These are phyloP conservation scores for Hymenopus coronatus DNA, from an alignment of 2,888 invertebrate genomes.

Conservation along the genomic window DNA sequence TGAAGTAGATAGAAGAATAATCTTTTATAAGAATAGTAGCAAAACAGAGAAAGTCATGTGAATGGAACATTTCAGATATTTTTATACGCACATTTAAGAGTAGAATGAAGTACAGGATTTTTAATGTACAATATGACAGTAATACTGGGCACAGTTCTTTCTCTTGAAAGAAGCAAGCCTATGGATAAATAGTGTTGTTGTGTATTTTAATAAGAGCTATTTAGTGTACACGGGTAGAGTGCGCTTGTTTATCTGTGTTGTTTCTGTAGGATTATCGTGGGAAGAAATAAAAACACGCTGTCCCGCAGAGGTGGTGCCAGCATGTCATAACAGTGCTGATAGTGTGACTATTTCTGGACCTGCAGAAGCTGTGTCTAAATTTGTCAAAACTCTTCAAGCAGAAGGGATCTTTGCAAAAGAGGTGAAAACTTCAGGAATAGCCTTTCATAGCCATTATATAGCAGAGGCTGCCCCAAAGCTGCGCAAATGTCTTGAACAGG, in stretches of 20 bases:
- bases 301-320: conserved; percentile 77
- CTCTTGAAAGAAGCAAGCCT: too few species aligned
- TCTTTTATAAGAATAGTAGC: too few species aligned
- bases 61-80: too few species aligned
- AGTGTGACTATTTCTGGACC: conserved; percentile 95
- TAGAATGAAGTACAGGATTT: too few species aligned
- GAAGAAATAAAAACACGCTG: conserved; percentile 71
- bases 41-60: too few species aligned
- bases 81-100: too few species aligned
- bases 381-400: conserved; percentile 66
- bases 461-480: conserved; percentile 80
- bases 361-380: conserved; percentile 61
- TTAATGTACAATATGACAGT: too few species aligned
- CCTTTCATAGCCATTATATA: conserved; percentile 94
- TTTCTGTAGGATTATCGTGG: conserved; percentile 67
- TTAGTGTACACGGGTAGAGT: too few species aligned
- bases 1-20: too few species aligned
- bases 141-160: too few species aligned
- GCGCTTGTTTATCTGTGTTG: not conserved
- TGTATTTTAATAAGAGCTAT: too few species aligned
- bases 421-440: conserved; percentile 84
- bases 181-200: too few species aligned
- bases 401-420: conserved; percentile 80
- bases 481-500: conserved; percentile 66
- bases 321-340: conserved; percentile 93